These are phyloP conservation scores for Dermatemys mawii DNA, from an alignment of 2,113 vertebrate genomes.

Conservation along the genomic window DNA sequence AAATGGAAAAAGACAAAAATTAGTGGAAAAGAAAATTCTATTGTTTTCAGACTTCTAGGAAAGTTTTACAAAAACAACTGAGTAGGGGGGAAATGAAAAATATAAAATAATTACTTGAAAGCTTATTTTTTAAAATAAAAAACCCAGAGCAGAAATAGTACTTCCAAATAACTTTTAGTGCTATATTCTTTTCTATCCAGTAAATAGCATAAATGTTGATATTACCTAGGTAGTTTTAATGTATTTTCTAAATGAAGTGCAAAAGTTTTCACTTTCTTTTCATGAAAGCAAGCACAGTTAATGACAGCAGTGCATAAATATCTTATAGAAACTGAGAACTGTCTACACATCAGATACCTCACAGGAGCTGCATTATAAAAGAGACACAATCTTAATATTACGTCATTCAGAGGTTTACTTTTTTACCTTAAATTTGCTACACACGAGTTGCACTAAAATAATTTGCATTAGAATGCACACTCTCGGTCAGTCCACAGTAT, in stretches of 20 bases:
- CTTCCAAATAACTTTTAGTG: neutral
- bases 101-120: neutral
- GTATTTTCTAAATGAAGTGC: neutral
- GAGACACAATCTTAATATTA: neutral
- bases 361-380: accelerated
- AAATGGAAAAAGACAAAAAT: neutral
- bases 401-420: neutral
- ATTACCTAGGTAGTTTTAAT: neutral
- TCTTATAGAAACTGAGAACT: neutral
- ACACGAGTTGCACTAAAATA: neutral
- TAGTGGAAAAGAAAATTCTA: neutral
- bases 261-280: neutral
- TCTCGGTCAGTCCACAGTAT: neutral
- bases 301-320: neutral
- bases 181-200: neutral
- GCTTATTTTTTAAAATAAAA: neutral
- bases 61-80: neutral
- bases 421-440: neutral
- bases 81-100: neutral
- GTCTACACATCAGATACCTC: neutral
- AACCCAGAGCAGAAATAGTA: neutral
- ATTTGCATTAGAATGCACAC: neutral
- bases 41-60: neutral
- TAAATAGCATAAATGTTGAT: neutral
- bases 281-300: neutral